Conservation (phyloP, 2,113 vertebrate genomes). For the Numida meleagris region DNA sequence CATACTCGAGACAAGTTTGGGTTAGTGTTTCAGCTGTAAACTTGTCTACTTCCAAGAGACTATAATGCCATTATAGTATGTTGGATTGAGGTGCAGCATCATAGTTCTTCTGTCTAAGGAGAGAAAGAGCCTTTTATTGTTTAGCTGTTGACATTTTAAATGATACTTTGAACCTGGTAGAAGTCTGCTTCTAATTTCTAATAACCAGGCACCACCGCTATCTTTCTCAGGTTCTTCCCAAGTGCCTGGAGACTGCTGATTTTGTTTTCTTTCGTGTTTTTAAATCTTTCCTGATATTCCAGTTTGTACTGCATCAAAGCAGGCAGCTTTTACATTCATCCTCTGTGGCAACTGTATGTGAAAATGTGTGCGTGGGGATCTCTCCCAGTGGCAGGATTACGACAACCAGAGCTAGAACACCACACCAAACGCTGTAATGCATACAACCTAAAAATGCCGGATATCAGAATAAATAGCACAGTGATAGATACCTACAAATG, state of each 20-base stretch:
- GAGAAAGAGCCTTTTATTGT: not conserved
- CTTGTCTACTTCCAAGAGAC: not conserved
- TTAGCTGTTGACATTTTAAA: constrained; percentile 28
- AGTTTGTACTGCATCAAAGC: not conserved
- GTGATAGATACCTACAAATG: not conserved
- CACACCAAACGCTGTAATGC: not conserved
- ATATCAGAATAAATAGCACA: not conserved
- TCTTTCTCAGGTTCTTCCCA: not conserved
- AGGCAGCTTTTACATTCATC: not conserved
- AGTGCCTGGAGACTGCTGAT: not conserved
- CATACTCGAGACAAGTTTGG: constrained; percentile 1
- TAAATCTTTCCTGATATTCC: not conserved
- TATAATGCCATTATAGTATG: not conserved
- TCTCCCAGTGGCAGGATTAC: fast-evolving
- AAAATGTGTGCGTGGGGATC: not conserved
- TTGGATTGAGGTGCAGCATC: not conserved
- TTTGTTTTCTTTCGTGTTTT: not conserved
- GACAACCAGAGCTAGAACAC: not conserved
- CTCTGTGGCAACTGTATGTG: not conserved
- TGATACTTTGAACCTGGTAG: not conserved
- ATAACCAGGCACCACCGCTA: not conserved
- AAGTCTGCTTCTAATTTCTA: not conserved
- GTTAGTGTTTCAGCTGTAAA: constrained; percentile 21
- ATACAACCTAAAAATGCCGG: not conserved
- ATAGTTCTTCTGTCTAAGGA: not conserved